Conservation (phyloP, 1,140 invertebrate species). For the Dysdera silvatica region DNA sequence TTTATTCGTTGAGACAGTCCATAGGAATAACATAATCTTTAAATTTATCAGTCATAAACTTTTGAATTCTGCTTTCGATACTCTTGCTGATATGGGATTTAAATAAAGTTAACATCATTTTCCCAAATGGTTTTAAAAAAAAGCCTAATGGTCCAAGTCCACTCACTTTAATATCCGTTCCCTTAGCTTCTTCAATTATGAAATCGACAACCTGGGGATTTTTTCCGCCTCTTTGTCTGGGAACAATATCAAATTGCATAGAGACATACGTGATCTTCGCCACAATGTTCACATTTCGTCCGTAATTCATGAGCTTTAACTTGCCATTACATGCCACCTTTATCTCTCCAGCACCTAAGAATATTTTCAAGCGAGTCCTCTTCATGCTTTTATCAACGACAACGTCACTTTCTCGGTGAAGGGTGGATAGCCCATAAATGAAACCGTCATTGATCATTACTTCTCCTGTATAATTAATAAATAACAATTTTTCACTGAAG, state of each 20-base stretch:
- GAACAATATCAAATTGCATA: constrained; percentile 16
- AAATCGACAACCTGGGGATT: constrained; percentile 19
- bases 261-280: constrained; percentile 7
- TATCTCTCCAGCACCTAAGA: constrained; percentile 21
- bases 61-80: constrained; percentile 11
- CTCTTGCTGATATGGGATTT: not conserved
- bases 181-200: constrained; percentile 23
- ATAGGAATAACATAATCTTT: constrained; percentile 18
- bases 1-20: constrained; percentile 14
- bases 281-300: constrained; percentile 11
- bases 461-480: constrained; percentile 22
- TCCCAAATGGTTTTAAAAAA: constrained; percentile 1
- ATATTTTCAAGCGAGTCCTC: constrained; percentile 12
- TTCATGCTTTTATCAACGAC: constrained; percentile 8
- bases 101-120: not conserved
- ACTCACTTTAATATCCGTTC: constrained; percentile 15
- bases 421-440: constrained; percentile 10
- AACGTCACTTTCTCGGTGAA: constrained; percentile 23
- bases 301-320: constrained; percentile 22
- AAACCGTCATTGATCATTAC: constrained; percentile 15
- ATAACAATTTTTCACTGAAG: constrained; percentile 11
- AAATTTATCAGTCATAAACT: constrained; percentile 17
- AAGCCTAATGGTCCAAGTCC: constrained; percentile 17
- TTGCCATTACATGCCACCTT: constrained; percentile 17
- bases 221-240: not conserved